These are phyloP conservation scores for Polypterus senegalus DNA, from an alignment of 2,113 vertebrate species.

Conservation along the genomic window DNA sequence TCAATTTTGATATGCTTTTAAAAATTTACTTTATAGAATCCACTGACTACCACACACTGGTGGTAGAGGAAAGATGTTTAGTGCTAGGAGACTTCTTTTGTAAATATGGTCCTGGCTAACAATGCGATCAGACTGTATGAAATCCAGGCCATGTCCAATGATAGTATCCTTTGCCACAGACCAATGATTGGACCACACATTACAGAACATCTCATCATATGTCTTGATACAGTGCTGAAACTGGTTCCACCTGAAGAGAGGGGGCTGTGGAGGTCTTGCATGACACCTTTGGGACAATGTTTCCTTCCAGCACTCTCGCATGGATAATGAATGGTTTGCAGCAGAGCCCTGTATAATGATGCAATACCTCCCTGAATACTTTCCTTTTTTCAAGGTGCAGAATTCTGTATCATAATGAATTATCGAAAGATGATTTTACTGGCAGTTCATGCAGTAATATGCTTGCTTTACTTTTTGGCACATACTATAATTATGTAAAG, in stretches of 20 bases:
- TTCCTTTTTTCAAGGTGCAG: neutral
- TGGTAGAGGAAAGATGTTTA: conserved; percentile 11
- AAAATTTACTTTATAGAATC: conserved; percentile 15
- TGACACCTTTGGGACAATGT: conserved; percentile 6
- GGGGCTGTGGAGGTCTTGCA: conserved; percentile 9
- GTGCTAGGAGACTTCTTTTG: conserved; percentile 8
- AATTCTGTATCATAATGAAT: too few species aligned
- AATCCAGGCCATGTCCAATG: conserved; percentile 6
- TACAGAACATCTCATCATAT: conserved; percentile 11
- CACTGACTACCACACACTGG: conserved; percentile 13
- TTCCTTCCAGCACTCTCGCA: conserved; percentile 3
- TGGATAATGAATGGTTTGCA: conserved; percentile 9
- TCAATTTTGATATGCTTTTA: conserved; percentile 11
- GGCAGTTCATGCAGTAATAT: too few species aligned
- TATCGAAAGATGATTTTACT: too few species aligned
- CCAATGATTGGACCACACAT: conserved; percentile 3
- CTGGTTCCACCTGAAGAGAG: conserved; percentile 8
- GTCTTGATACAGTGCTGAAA: conserved; percentile 8
- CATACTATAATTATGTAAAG: too few species aligned
- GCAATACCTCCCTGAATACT: conserved; percentile 4
- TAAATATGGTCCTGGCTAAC: conserved; percentile 7
- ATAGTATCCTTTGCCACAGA: conserved; percentile 5
- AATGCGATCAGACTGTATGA: conserved; percentile 7
- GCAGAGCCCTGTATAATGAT: conserved; percentile 7
- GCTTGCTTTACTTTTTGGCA: too few species aligned